Conservation (phyloP, 2,888 invertebrate genomes). For the Folsomia manolachei region DNA sequence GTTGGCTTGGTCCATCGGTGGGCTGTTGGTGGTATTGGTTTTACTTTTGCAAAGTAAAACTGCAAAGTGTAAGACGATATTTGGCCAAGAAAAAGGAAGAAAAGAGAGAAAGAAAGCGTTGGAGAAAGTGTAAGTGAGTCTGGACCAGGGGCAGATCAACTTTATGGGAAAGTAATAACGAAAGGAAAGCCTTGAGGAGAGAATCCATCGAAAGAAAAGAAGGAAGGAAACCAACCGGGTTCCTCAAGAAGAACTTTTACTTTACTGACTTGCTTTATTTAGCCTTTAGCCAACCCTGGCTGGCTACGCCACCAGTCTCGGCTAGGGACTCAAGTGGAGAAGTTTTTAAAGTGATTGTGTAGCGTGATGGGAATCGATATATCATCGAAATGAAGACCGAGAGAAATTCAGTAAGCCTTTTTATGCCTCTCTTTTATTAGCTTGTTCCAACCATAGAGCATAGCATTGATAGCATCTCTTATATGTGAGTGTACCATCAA, state of each 20-base stretch:
- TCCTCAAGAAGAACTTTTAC: constrained; percentile 10
- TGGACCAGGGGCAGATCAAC: constrained; percentile 8
- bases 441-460: too few species aligned
- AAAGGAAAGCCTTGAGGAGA: constrained; percentile 7
- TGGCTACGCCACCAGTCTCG: constrained; percentile 13
- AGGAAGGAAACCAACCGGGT: constrained; percentile 9
- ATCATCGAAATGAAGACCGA: constrained; percentile 49
- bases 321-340: constrained; percentile 18
- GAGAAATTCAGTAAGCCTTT: constrained; percentile 45
- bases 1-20: too few species aligned
- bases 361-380: constrained; percentile 45
- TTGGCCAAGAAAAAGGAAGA: neutral
- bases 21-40: too few species aligned
- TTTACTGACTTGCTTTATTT: constrained; percentile 11
- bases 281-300: too few species aligned
- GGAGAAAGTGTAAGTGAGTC: too few species aligned
- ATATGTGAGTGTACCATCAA: too few species aligned
- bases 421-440: constrained; percentile 18
- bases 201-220: neutral
- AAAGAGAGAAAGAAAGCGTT: neutral
- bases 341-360: constrained; percentile 35
- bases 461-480: too few species aligned
- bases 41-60: neutral
- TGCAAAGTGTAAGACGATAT: neutral
- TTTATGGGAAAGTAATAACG: constrained; percentile 18